phyloP scores from a whole-genome alignment of 1,140 invertebrate species.

The Drepana arcuata region DNA sequence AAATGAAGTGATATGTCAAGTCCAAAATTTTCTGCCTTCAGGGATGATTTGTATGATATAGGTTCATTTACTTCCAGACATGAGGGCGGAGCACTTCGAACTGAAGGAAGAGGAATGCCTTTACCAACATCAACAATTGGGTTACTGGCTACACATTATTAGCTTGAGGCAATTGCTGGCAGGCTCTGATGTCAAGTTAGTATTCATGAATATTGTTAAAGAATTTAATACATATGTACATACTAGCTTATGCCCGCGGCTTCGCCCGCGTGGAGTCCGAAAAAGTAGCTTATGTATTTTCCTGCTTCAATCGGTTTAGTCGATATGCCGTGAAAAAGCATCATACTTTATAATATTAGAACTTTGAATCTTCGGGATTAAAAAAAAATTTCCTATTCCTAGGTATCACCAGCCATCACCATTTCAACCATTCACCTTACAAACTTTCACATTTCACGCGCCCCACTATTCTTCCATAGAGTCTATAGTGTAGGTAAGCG shows the following conservation, averaged over 20 bases:
- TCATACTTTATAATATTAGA: neutral
- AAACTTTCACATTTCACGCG: no score
- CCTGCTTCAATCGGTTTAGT: neutral
- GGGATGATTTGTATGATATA: neutral
- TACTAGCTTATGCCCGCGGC: neutral
- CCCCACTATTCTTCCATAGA: neutral
- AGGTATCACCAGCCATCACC: no score
- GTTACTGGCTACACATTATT: slow-evolving; percentile 52
- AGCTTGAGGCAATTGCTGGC: slow-evolving; percentile 38
- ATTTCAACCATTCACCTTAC: no score
- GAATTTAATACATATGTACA: neutral
- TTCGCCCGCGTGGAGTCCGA: no score
- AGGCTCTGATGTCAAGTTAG: slow-evolving; percentile 38
- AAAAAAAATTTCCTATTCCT: no score
- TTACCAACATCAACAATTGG: slow-evolving; percentile 39
- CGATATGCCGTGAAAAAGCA: neutral
- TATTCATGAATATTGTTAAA: neutral
- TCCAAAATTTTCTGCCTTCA: neutral
- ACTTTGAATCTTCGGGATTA: neutral
- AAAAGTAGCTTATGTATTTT: neutral
- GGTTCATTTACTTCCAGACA: slow-evolving; percentile 14
- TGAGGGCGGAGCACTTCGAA: slow-evolving; percentile 31
- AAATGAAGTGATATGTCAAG: no score
- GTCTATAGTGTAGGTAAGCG: neutral
- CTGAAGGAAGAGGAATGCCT: slow-evolving; percentile 44